phyloP scores from a whole-genome alignment of 2,888 invertebrate genomes.

The Biston stratarius region DNA sequence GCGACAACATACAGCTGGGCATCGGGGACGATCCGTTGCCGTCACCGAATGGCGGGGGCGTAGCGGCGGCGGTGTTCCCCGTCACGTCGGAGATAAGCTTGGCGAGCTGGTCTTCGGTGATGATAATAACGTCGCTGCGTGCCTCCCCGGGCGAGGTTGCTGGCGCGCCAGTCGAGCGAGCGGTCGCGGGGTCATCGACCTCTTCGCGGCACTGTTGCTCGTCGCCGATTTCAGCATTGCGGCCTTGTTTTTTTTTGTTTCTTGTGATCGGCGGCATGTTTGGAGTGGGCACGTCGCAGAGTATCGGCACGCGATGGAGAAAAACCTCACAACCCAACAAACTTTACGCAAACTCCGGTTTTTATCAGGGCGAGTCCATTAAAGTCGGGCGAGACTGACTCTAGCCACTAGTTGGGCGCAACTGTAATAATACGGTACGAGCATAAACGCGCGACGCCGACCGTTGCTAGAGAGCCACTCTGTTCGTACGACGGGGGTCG shows the following conservation, averaged over 20 bases:
- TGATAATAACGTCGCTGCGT: not conserved
- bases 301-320: not conserved
- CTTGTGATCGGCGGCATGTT: not conserved
- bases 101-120: constrained; percentile 2
- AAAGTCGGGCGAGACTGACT: not conserved
- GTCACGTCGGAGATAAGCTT: not conserved
- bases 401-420: too few species aligned
- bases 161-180: not conserved
- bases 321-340: not conserved
- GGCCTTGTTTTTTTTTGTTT: not conserved
- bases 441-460: too few species aligned
- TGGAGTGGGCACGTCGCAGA: not conserved
- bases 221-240: not conserved
- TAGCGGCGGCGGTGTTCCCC: not conserved
- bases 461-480: too few species aligned
- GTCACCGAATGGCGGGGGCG: not conserved
- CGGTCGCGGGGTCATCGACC: not conserved
- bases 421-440: too few species aligned
- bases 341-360: not conserved
- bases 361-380: not conserved
- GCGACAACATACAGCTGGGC: too few species aligned
- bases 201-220: not conserved
- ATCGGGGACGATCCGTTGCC: too few species aligned
- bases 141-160: constrained; percentile 17
- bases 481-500: too few species aligned